Evolutionary conservation across 2,113 vertebrate genomes (phyloP).

Genomic region (Nycticryphes semicollaris): DNA sequence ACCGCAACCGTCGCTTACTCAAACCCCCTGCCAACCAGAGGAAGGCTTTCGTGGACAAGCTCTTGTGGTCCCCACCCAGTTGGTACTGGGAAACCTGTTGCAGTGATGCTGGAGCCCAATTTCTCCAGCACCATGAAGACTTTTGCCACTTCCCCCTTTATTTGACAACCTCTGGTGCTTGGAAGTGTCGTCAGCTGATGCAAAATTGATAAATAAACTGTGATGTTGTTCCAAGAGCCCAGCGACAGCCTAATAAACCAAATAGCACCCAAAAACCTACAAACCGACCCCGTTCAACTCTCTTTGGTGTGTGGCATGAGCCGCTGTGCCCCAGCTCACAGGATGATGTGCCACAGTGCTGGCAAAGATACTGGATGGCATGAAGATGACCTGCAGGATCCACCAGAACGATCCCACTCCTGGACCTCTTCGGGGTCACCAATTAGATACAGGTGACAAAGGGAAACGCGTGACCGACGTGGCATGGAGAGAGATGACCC

Average conservation of each 20-base stretch:
- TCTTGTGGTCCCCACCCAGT: background rate
- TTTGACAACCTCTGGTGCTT: background rate
- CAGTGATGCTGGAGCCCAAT: background rate
- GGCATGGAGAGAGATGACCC: background rate
- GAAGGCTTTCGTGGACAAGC: background rate
- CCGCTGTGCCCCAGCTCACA: accelerated
- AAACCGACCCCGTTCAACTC: background rate
- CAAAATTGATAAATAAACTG: background rate
- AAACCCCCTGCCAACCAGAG: background rate
- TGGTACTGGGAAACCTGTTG: background rate
- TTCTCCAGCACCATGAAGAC: background rate
- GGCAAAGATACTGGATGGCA: background rate
- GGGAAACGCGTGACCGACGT: background rate
- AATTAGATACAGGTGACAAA: background rate
- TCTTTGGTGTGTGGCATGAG: accelerated
- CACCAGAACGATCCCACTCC: background rate
- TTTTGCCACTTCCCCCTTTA: too few species aligned
- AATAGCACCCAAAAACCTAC: background rate
- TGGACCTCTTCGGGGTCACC: background rate
- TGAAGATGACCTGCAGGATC: background rate
- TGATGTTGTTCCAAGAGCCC: background rate
- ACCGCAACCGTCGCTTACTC: too few species aligned
- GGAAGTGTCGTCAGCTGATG: too few species aligned
- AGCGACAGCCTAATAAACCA: background rate
- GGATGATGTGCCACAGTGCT: accelerated